Base-by-base conservation (phyloP, 2,113 vertebrate genomes). In the Pteropus alecto region DNA sequence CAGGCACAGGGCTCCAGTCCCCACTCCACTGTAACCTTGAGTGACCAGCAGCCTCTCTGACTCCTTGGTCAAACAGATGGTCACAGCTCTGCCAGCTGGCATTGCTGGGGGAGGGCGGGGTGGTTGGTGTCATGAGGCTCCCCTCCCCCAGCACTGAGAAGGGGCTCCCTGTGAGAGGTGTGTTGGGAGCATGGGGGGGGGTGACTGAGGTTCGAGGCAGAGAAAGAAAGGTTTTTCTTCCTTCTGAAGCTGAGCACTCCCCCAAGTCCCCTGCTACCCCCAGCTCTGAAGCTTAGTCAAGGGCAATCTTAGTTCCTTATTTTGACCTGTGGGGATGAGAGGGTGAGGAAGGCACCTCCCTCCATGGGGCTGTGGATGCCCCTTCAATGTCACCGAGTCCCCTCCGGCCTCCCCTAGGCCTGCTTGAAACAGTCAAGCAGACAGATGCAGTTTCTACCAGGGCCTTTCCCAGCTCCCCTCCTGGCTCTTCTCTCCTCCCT, bases 261-360 rank as follows among this genome's bases (percentile, higher is more conserved):
- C 61, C 41, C 38, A 71, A 54, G 3, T 67, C n/a, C 30, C 19
- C 61, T 86, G 35, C 90, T 90, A 48, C 21, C 82, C 68, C n/a
- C n/a, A 82, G 82, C 61, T n/a, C 51, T 68, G 38, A 54, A 68
- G 68, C 60, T 95, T 63, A 94, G 58, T 73, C 76, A 86, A 70
- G 71, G 68, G 51, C 7, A 1, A 54, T 38, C 38, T 91, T 43
- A 97, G 83, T 98, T 97, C 97, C 97, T 94, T 91, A 91, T 96
- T 97, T 94, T 94, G 79, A 67, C 68, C 71, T 54, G 19, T 11
- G 94, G 16, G 38, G 78, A 67, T 0, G 19, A 68, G 28, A 14
- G 41, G 43, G 61, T 58, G 28, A 78, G 61, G 67, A 83, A 51
- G 61, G 58, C 41, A 0, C 18, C 48, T 87, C 43, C 79, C 71